Evolutionary conservation across 2,888 invertebrate genomes (phyloP).

Genomic region (Calephelis perditalis): DNA sequence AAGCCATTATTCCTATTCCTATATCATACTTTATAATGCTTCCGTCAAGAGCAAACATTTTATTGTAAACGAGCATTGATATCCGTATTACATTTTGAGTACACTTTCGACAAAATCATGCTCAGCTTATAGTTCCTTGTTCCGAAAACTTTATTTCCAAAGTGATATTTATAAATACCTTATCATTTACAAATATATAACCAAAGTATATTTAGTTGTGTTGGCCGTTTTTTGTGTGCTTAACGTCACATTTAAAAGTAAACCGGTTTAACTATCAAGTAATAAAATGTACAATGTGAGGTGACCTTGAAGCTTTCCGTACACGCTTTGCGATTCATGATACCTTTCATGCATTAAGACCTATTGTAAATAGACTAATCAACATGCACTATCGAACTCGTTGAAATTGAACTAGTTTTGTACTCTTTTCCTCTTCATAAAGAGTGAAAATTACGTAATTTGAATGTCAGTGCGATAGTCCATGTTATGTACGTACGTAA

Average conservation of each 20-base stretch:
- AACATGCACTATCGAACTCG: slow-evolving; percentile 4
- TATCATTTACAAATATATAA: slow-evolving; percentile 6
- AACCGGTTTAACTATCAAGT: slow-evolving; percentile 12
- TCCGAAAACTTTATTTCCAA: slow-evolving; percentile 5
- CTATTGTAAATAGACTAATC: slow-evolving; percentile 12
- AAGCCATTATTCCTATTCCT: slow-evolving; percentile 6
- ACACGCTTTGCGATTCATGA: slow-evolving; percentile 22
- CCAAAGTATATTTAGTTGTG: slow-evolving; percentile 25
- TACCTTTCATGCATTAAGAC: slow-evolving; percentile 19
- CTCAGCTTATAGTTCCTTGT: slow-evolving; percentile 4
- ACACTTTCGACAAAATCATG: neutral
- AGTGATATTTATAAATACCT: neutral
- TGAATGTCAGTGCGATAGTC: slow-evolving; percentile 5
- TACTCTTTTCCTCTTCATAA: slow-evolving; percentile 8
- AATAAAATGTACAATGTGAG: slow-evolving; percentile 13
- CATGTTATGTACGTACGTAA: neutral
- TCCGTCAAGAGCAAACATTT: slow-evolving; percentile 4
- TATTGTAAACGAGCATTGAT: neutral
- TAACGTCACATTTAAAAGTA: slow-evolving; percentile 5
- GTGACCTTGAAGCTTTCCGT: slow-evolving; percentile 17
- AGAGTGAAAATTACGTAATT: slow-evolving; percentile 15
- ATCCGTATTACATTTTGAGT: slow-evolving; percentile 5
- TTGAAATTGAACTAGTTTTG: slow-evolving; percentile 10
- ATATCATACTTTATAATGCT: neutral
- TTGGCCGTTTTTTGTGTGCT: slow-evolving; percentile 1